phyloP scores from a whole-genome alignment of 2,113 vertebrate genomes.

The Mobula hypostoma region DNA sequence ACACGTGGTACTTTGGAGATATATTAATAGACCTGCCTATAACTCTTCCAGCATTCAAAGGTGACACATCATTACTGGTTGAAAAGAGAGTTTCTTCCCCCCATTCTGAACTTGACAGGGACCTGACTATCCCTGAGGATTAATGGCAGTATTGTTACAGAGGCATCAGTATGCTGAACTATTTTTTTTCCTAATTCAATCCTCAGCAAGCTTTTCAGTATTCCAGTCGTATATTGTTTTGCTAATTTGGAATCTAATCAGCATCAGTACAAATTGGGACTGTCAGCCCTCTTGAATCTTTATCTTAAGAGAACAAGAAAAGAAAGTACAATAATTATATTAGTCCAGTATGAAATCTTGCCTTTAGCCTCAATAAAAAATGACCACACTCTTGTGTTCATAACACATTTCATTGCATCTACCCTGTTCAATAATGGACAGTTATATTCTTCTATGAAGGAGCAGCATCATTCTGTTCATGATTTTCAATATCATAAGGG shows the following conservation, averaged over 20 bases:
- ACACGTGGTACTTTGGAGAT: background rate
- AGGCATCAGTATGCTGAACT: background rate
- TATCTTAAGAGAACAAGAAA: background rate
- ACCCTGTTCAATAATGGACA: background rate
- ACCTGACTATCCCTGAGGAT: background rate
- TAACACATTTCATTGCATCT: background rate
- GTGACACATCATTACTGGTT: background rate
- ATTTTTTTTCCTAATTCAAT: background rate
- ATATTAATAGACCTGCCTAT: background rate
- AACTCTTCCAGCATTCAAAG: background rate
- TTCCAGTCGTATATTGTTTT: background rate
- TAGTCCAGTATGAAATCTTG: background rate
- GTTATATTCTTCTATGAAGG: background rate
- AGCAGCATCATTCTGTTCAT: background rate
- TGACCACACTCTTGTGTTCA: background rate
- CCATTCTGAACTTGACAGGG: background rate
- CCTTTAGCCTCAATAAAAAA: background rate
- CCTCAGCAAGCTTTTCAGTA: background rate
- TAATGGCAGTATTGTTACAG: background rate
- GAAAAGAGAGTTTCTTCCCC: background rate
- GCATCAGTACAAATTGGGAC: background rate
- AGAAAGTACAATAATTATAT: background rate
- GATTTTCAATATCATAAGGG: background rate
- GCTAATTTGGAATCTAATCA: slow-evolving; percentile 4
- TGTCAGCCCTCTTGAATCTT: background rate